Conservation (phyloP, 1,140 invertebrate species). For the Panagrolaimus sp. region DNA sequence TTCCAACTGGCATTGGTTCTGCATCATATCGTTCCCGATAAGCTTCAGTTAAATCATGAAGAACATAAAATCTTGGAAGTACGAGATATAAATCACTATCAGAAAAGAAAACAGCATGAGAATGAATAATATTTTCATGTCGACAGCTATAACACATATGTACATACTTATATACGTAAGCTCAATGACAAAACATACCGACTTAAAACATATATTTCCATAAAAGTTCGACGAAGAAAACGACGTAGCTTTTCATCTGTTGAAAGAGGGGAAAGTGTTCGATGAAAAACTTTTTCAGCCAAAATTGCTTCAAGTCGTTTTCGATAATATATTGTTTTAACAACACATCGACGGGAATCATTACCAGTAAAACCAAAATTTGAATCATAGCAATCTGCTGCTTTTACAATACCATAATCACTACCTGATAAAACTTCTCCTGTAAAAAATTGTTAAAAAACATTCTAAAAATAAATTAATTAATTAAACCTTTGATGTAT, state of each 20-base stretch:
- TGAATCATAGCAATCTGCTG: not conserved
- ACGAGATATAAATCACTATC: constrained; percentile 31
- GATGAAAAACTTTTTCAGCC: no score
- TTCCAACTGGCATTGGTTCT: constrained; percentile 19
- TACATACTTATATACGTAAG: no score
- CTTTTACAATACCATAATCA: constrained; percentile 10
- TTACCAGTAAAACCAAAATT: constrained; percentile 17
- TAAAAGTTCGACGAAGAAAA: constrained; percentile 33
- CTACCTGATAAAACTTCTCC: constrained; percentile 9
- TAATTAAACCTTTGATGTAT: no score
- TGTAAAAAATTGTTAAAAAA: not conserved
- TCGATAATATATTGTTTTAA: constrained; percentile 37
- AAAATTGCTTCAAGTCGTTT: constrained; percentile 24
- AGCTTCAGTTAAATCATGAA: constrained; percentile 21
- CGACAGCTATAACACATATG: constrained; percentile 3
- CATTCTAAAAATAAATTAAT: no score
- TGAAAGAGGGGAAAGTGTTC: not conserved
- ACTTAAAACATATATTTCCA: constrained; percentile 32
- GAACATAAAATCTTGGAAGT: constrained; percentile 34
- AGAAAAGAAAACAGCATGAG: constrained; percentile 34
- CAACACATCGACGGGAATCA: constrained; percentile 25
- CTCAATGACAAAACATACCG: constrained; percentile 8
- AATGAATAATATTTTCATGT: constrained; percentile 37
- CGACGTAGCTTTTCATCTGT: constrained; percentile 13
- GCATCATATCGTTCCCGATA: not conserved